Conservation (phyloP, 2,888 invertebrate species). For the Pollenia angustigena region DNA sequence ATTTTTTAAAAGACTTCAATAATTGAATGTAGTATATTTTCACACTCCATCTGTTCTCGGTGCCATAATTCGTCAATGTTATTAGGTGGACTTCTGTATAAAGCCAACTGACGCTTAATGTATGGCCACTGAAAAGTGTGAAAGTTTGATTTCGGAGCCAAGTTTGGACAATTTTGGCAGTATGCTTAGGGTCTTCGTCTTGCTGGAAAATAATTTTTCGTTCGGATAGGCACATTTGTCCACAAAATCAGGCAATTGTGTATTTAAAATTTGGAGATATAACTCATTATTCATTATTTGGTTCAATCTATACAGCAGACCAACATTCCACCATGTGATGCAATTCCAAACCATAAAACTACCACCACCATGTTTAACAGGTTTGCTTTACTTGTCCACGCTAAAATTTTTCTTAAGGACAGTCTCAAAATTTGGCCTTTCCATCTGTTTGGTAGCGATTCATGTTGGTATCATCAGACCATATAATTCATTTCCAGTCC, state of each 20-base stretch:
- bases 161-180: background rate
- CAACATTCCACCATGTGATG: background rate
- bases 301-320: background rate
- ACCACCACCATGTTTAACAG: slow-evolving; percentile 1
- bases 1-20: background rate
- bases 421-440: too few relatives aligned
- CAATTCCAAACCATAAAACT: background rate
- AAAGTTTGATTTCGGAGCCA: background rate
- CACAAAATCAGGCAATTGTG: too few relatives aligned
- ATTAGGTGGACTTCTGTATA: background rate
- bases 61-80: too few relatives aligned
- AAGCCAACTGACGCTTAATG: slow-evolving; percentile 12
- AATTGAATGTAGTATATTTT: slow-evolving; percentile 7
- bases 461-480: slow-evolving; percentile 3
- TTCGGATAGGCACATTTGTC: background rate
- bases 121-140: background rate
- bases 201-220: background rate
- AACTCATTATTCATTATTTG: too few relatives aligned
- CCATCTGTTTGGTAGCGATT: too few relatives aligned
- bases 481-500: slow-evolving; percentile 6
- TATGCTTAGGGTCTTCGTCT: background rate
- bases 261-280: too few relatives aligned
- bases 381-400: too few relatives aligned
- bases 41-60: background rate
- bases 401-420: too few relatives aligned